phyloP scores from a whole-genome alignment of 2,888 invertebrate species.

The Cremastinae sp. region DNA sequence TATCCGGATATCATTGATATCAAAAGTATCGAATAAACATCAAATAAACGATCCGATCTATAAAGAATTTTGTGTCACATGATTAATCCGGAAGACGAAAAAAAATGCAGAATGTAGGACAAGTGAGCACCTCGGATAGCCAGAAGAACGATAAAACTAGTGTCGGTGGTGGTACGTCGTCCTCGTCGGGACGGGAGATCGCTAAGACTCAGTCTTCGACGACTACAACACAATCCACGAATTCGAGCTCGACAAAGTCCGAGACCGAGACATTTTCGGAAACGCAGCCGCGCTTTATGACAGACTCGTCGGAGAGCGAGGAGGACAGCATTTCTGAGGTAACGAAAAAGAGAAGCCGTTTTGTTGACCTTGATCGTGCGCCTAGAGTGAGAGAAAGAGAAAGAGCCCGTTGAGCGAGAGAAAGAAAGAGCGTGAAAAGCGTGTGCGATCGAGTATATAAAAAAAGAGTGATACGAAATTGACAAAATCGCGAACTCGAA shows the following conservation, averaged over 20 bases:
- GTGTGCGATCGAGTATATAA: neutral
- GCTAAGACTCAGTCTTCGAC: conserved; percentile 82
- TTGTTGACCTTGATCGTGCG: conserved; percentile 34
- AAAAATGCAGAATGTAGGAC: conserved; percentile 96
- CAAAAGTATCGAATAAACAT: conserved; percentile 4
- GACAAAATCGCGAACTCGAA: neutral
- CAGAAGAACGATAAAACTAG: conserved; percentile 83
- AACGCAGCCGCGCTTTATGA: conserved; percentile 92
- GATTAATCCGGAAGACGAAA: conserved; percentile 84
- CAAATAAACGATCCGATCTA: conserved; percentile 29
- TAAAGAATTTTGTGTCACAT: conserved; percentile 79
- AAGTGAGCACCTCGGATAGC: conserved; percentile 88
- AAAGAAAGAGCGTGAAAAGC: neutral
- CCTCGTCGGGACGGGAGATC: conserved; percentile 76
- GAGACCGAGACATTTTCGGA: conserved; percentile 91
- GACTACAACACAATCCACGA: conserved; percentile 90
- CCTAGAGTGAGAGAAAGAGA: conserved; percentile 11
- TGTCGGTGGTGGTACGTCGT: conserved; percentile 38
- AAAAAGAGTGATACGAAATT: conserved; percentile 1
- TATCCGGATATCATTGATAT: conserved; percentile 15
- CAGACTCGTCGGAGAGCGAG: conserved; percentile 97
- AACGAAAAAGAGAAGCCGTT: conserved; percentile 74
- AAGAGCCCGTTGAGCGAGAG: neutral
- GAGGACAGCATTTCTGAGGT: conserved; percentile 98
- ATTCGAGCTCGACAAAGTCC: conserved; percentile 91